phyloP scores from a whole-genome alignment of 2,888 invertebrate species.

The Drosophila falleni region DNA sequence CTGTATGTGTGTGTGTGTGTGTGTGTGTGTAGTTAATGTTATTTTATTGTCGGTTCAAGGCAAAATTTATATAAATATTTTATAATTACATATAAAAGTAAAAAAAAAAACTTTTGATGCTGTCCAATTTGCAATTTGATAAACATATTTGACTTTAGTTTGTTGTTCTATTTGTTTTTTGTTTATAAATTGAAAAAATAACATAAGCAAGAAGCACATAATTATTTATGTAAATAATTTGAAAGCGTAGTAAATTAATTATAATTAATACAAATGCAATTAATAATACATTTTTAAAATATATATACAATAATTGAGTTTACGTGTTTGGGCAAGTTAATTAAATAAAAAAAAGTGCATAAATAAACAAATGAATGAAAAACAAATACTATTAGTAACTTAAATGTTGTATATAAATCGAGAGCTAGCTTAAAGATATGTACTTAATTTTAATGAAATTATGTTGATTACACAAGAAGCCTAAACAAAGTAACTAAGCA shows the following conservation, averaged over 20 bases:
- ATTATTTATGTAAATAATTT: constrained; percentile 53
- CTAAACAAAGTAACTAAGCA: constrained; percentile 57
- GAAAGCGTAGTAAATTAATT: constrained; percentile 17
- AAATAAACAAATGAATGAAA: constrained; percentile 19
- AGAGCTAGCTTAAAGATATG: constrained; percentile 64
- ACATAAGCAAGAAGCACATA: constrained; percentile 16
- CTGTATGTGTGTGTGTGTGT: constrained; percentile 19
- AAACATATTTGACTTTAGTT: constrained; percentile 17
- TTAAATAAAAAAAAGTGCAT: background rate
- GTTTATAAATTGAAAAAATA: background rate
- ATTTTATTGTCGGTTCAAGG: constrained; percentile 36
- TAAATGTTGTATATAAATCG: constrained; percentile 77
- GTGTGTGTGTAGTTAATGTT: constrained; percentile 38
- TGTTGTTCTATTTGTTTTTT: constrained; percentile 10
- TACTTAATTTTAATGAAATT: constrained; percentile 58
- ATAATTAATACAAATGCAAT: constrained; percentile 28
- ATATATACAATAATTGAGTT: constrained; percentile 29
- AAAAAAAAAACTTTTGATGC: constrained; percentile 13
- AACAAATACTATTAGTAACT: constrained; percentile 68
- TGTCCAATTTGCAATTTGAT: constrained; percentile 31
- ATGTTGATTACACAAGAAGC: constrained; percentile 56
- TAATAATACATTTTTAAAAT: constrained; percentile 9
- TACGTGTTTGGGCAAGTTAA: constrained; percentile 12
- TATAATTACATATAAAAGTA: constrained; percentile 3
- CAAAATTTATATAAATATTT: constrained; percentile 20